phyloP scores from a whole-genome alignment of 2,888 invertebrate species.

The Amphipoea lucens region DNA sequence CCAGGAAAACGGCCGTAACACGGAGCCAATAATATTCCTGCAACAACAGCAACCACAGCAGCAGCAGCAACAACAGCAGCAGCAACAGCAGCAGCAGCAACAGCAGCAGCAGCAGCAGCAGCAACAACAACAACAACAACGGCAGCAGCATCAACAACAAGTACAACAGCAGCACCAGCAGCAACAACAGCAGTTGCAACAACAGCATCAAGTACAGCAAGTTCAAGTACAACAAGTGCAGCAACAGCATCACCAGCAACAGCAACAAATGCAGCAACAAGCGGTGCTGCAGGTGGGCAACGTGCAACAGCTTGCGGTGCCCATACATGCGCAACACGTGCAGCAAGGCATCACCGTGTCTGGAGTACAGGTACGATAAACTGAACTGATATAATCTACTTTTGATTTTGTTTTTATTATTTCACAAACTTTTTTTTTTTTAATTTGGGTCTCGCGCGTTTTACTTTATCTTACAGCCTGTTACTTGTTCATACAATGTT shows the following conservation, averaged over 20 bases:
- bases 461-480: no score
- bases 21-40: conserved; percentile 58
- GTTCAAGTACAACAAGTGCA: conserved; percentile 75
- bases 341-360: conserved; percentile 79
- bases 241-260: conserved; percentile 70
- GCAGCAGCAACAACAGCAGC: conserved; percentile 13
- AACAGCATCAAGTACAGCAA: conserved; percentile 69
- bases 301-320: conserved; percentile 86
- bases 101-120: conserved; percentile 26
- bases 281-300: conserved; percentile 85
- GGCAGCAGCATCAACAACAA: conserved; percentile 28
- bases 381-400: neutral
- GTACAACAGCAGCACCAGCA: conserved; percentile 47
- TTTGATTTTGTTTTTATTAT: neutral
- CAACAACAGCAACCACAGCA: conserved; percentile 52
- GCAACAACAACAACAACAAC: conserved; percentile 30
- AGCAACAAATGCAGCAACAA: conserved; percentile 78
- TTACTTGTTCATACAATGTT: no score
- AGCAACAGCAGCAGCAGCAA: conserved; percentile 40
- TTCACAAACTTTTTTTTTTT: no score
- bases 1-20: conserved; percentile 53
- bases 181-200: conserved; percentile 47
- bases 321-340: conserved; percentile 82
- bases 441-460: no score
- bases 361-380: conserved; percentile 76